A percentile compares a stretch with the other conserved stretches of the same genome.
phyloP scores from a whole-genome alignment of 2,888 invertebrate genomes.

The Diplolepis rosae region DNA sequence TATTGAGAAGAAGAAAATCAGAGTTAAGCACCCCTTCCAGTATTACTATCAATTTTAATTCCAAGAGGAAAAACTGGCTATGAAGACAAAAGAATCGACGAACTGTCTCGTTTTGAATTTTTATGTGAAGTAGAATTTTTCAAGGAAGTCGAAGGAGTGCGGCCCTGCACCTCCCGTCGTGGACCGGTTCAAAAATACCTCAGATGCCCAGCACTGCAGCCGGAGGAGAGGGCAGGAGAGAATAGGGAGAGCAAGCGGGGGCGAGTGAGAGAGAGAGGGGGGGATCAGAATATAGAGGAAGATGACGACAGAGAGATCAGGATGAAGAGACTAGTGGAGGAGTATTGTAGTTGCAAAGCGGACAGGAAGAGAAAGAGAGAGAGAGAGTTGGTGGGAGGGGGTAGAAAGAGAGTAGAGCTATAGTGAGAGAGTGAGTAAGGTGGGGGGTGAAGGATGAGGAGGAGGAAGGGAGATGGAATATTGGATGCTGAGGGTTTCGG shows the following conservation, averaged over 20 bases:
- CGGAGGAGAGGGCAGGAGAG: conserved; percentile 47
- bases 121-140: conserved; percentile 46
- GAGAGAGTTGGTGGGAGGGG: conserved; percentile 30
- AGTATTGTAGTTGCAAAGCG: too few relatives aligned
- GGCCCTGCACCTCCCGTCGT: conserved; percentile 68
- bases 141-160: conserved; percentile 57
- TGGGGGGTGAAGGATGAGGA: conserved; percentile 34
- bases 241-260: conserved; percentile 43
- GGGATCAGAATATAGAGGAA: too few relatives aligned
- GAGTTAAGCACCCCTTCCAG: background rate
- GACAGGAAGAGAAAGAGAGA: conserved; percentile 22
- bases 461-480: conserved; percentile 43
- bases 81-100: background rate
- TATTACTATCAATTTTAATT: background rate
- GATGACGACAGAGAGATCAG: conserved; percentile 18
- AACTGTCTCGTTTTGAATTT: background rate
- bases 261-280: conserved; percentile 34
- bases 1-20: too few relatives aligned
- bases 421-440: conserved; percentile 50
- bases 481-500: conserved; percentile 34
- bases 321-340: conserved; percentile 29
- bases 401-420: background rate
- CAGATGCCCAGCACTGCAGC: conserved; percentile 66
- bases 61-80: background rate
- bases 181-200: conserved; percentile 74